phyloP scores from a whole-genome alignment of 2,797 vertebrate species.

The Pogoniulus pusillus region DNA sequence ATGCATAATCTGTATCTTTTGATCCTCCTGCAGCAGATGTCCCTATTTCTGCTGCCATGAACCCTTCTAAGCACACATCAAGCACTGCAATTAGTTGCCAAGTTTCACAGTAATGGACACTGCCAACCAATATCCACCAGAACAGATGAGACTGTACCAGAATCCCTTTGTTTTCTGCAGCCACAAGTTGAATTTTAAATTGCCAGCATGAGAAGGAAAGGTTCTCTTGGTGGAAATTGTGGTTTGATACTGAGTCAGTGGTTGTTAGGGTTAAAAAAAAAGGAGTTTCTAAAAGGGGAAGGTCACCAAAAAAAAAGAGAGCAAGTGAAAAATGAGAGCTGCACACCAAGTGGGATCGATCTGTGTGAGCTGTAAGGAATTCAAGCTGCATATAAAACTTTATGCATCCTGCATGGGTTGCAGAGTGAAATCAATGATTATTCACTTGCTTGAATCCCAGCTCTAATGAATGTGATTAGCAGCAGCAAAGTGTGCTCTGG shows the following conservation, averaged over 20 bases:
- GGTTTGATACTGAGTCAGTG: not conserved
- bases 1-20: not conserved
- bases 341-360: not conserved
- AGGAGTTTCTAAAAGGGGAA: not conserved
- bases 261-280: not conserved
- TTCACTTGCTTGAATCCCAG: not conserved
- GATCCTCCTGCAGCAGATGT: not conserved
- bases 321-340: not conserved
- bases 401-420: not conserved
- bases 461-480: conserved; percentile 10
- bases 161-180: not conserved
- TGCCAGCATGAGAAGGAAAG: not conserved
- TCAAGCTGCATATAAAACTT: not conserved
- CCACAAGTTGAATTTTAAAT: not conserved
- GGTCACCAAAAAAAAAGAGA: not conserved
- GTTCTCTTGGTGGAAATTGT: not conserved
- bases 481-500: not conserved
- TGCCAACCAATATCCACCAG: not conserved
- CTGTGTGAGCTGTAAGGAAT: not conserved
- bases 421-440: not conserved
- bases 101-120: not conserved
- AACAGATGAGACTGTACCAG: not conserved
- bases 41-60: not conserved
- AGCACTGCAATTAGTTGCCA: not conserved
- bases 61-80: not conserved